Conservation (phyloP, 2,888 invertebrate genomes). For the Trilocha varians region DNA sequence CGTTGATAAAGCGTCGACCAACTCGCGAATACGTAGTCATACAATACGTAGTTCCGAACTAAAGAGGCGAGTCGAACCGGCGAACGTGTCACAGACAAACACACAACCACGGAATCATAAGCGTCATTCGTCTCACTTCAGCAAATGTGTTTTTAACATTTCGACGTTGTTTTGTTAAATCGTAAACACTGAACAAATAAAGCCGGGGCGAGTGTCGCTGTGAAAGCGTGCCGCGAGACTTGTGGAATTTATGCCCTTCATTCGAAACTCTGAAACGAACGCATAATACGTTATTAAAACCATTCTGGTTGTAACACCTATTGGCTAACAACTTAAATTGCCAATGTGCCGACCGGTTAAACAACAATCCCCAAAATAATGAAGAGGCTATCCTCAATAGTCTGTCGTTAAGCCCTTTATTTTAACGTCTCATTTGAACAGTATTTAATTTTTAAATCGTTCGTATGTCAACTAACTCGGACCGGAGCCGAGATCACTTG, state of each 20-base stretch:
- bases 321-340: not conserved
- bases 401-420: conserved; percentile 39
- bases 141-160: conserved; percentile 71
- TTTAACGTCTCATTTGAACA: conserved; percentile 61
- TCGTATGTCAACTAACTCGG: conserved; percentile 63
- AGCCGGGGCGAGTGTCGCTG: conserved; percentile 25
- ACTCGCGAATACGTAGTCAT: conserved; percentile 49
- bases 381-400: conserved; percentile 27
- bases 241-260: conserved; percentile 53
- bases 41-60: conserved; percentile 62
- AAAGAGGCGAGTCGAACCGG: conserved; percentile 50
- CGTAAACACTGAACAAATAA: conserved; percentile 70
- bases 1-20: conserved; percentile 8
- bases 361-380: not conserved
- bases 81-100: conserved; percentile 68
- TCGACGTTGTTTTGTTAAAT: conserved; percentile 73
- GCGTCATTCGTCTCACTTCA: conserved; percentile 68
- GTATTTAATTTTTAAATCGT: conserved; percentile 70
- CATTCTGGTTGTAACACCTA: too few species aligned
- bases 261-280: conserved; percentile 27
- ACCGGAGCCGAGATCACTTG: conserved; percentile 66
- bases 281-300: not conserved
- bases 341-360: not conserved
- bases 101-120: conserved; percentile 56
- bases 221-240: conserved; percentile 42